Base-by-base conservation (phyloP, 2,888 invertebrate genomes). In the Apamea monoglypha region DNA sequence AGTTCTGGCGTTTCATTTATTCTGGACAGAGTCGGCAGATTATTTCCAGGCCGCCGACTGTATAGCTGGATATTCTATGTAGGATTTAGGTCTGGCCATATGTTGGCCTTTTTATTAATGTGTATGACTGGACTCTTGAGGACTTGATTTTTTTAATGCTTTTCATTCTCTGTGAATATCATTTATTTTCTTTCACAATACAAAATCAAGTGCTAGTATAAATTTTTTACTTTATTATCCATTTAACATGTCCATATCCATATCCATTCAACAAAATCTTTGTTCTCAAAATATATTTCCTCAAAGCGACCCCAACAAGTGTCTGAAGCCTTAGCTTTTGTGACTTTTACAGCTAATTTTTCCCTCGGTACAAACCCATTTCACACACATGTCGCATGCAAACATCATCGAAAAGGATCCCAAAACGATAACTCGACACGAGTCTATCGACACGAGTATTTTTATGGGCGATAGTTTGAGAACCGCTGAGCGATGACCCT, bases 401-500 rank as follows among this genome's bases (percentile, higher is more conserved):
- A 74, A 85, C 76, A 84, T 87, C 73, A 80, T 76, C 64, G 67
- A 77, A 74, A 84, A 76, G 64, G 32, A 73, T 73, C 87, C 85
- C 53, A 67, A 87, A 85, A 84, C 87, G 76, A 85, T 85, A 84
- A 85, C 69, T 32, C 50, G 74, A 73, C 76, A 84, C 84, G 56
- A 78, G 74, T 82, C 78, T 85, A 76, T 76, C 72, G 59, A 66
- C 50, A 5, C 53, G 63, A 77, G 70, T 78, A 80, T 82, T 75
- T 76, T 80, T 79, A 85, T 76, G 18, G 66, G 40, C 61, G 32
- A 91, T 91, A 94, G 91, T 94, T 95, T 94, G 94, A 92, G 93
- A 85, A 87, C 82, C 93, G 70, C 82, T 87, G 91, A 72, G 61
- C 82, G 88, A 90, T 93, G 93, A 94, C 94, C 95, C 95, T 92